Percentiles rank a stretch among this genome's conserved stretches.
Conservation (phyloP, 1,140 invertebrate species). For the Anthonomus grandis region DNA sequence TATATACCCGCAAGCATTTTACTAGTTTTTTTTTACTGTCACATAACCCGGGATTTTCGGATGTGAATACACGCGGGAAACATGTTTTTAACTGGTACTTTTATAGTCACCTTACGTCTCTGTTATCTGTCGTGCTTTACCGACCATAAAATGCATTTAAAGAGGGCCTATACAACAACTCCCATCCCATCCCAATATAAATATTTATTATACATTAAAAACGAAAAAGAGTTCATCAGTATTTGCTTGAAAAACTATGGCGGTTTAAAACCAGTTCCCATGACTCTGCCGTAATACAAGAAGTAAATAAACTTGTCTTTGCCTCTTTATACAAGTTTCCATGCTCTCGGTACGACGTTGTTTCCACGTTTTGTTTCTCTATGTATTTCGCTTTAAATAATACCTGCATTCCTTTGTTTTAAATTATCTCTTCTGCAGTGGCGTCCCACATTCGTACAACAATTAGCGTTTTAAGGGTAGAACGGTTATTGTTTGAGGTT, state of each 20-base stretch:
- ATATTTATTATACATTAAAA: too few relatives aligned
- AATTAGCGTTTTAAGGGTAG: too few relatives aligned
- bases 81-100: background rate
- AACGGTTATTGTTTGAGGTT: too few relatives aligned
- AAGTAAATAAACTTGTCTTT: constrained; percentile 14
- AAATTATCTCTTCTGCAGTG: too few relatives aligned
- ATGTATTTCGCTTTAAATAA: constrained; percentile 15
- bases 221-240: too few relatives aligned
- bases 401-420: constrained; percentile 18
- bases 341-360: constrained; percentile 5
- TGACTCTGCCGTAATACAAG: background rate
- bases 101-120: background rate
- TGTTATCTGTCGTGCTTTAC: background rate
- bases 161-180: too few relatives aligned
- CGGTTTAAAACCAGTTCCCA: background rate
- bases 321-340: constrained; percentile 8
- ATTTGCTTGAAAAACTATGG: too few relatives aligned
- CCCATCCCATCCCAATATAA: too few relatives aligned
- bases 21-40: background rate
- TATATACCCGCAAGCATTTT: too few relatives aligned
- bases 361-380: constrained; percentile 12
- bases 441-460: too few relatives aligned
- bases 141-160: too few relatives aligned
- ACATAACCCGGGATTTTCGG: background rate
- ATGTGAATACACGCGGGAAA: background rate